Evolutionary conservation across 1,140 invertebrate genomes (phyloP).

Genomic region (Limonius californicus): DNA sequence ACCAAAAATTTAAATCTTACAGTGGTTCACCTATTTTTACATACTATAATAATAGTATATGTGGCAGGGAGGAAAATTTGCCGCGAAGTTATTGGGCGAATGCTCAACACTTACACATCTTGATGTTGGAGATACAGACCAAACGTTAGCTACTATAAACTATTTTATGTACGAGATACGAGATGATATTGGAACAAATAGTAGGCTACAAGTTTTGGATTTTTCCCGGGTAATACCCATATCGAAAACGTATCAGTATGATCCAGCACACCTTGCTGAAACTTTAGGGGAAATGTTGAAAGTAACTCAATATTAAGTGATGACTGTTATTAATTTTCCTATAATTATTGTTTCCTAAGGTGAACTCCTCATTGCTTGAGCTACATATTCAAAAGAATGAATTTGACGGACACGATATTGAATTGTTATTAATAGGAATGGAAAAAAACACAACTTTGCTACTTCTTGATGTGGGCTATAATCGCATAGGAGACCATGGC

Average conservation of each 20-base stretch:
- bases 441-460: constrained; percentile 49
- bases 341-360: constrained; percentile 28
- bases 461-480: constrained; percentile 55
- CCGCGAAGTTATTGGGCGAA: constrained; percentile 49
- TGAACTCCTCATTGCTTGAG: constrained; percentile 51
- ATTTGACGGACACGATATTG: constrained; percentile 55
- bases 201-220: constrained; percentile 52
- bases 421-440: constrained; percentile 51
- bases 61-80: constrained; percentile 47
- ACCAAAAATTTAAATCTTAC: no score
- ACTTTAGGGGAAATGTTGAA: constrained; percentile 41
- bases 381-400: constrained; percentile 57
- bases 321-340: constrained; percentile 2
- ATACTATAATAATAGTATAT: background rate
- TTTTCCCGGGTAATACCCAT: constrained; percentile 52
- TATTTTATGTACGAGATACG: constrained; percentile 49
- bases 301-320: no score
- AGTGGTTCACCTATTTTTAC: background rate
- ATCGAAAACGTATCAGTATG: constrained; percentile 31
- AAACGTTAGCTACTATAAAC: constrained; percentile 51
- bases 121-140: constrained; percentile 55
- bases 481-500: constrained; percentile 56
- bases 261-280: constrained; percentile 36
- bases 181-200: constrained; percentile 39
- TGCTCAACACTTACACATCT: constrained; percentile 49